Base-by-base conservation (phyloP, 2,797 vertebrate species). In the Coilia nasus region DNA sequence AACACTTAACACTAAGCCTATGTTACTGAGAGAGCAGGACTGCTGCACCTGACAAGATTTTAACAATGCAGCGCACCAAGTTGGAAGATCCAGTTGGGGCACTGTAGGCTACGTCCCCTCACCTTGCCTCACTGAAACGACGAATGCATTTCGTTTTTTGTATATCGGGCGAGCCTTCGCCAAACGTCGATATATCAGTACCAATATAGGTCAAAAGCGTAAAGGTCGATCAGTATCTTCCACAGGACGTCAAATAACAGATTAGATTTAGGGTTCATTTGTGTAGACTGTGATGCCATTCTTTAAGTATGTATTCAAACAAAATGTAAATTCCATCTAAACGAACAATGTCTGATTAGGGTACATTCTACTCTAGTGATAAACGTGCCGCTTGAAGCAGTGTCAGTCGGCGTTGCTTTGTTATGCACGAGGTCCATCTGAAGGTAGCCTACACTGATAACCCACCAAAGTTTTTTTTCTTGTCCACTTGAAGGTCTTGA, bases 21-120 rank as follows among this genome's bases (percentile, higher is more conserved):
- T 41, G 46, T 14, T 54, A 54, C 25, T 50, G 23, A 17, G 44
- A 19, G 19, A 19, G 71, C 56, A 17, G 41, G 71, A 89, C 83
- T 83, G 85, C 81, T 84, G 86, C 64, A 83, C 83, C 41, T 86
- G 31, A 21, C 31, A 78, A 44, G 41, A 25, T 21, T 19, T 41
- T 44, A 9, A 41, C 31, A 78, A 78, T 21, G 35, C 67, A 19
- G 67, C 67, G 31, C 67, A 41, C 15, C 10, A 67, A 75, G 67
- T 78, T 25, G 71, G 7, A 31, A 19, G 31, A 6, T 19, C 67
- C 15, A 21, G 6, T 21, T 19, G 35, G 71, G 17, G 35, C 17
- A 19, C 7, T 10, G 67, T 19, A 14, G 28, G 64, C 35, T 41
- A 14, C 50, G 50, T 9, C 19, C 10, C 17, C 17, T 19, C 57